Conservation (phyloP, 2,888 invertebrate species). For the Ganaspis brasiliensis region DNA sequence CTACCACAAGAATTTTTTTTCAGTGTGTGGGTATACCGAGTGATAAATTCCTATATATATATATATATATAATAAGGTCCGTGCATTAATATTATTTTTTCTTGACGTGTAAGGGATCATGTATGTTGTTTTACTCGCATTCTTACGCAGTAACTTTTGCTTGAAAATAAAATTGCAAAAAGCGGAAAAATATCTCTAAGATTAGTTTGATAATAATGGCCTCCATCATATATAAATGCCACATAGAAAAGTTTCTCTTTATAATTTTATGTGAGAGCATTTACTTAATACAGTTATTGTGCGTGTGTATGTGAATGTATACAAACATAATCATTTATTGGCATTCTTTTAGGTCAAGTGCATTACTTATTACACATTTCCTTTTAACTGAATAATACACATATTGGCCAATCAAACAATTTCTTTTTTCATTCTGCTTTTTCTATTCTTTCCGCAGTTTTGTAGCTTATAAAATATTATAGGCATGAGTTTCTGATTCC, state of each 20-base stretch:
- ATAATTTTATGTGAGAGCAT: not conserved
- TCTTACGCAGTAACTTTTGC: too few species aligned
- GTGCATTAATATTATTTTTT: too few species aligned
- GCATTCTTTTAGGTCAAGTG: slow-evolving; percentile 3
- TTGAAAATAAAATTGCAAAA: not conserved
- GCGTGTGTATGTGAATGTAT: too few species aligned
- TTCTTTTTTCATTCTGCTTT: slow-evolving; percentile 10
- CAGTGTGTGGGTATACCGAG: too few species aligned
- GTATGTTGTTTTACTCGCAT: too few species aligned
- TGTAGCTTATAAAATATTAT: slow-evolving; percentile 17
- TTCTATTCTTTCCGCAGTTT: slow-evolving; percentile 16
- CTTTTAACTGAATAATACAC: not conserved
- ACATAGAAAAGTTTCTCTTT: not conserved
- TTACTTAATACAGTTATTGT: not conserved
- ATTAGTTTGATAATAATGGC: not conserved
- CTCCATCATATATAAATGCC: not conserved
- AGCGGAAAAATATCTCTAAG: slow-evolving; percentile 8
- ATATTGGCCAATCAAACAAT: not conserved
- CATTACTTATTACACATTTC: not conserved
- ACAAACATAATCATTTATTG: too few species aligned
- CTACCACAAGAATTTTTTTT: too few species aligned
- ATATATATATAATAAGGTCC: too few species aligned
- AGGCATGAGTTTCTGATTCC: slow-evolving; percentile 17
- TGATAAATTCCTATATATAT: too few species aligned
- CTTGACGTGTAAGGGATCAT: too few species aligned